A percentile compares a stretch with the other conserved stretches of the same genome.
Conservation (phyloP, 2,888 invertebrate genomes). For the Melieria crassipennis region DNA sequence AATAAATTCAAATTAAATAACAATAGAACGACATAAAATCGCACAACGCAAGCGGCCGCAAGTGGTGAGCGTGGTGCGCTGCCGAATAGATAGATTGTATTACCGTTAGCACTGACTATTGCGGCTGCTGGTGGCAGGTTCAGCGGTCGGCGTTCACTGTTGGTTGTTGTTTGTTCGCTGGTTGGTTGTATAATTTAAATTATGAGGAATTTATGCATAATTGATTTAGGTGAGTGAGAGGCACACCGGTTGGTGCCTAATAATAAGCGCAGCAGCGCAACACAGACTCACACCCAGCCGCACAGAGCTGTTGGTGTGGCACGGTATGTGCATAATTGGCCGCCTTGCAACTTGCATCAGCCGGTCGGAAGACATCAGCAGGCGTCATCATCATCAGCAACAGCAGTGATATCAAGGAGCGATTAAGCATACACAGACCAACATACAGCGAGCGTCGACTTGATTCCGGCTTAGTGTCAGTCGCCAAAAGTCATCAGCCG, state of each 20-base stretch:
- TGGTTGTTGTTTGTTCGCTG: constrained; percentile 56
- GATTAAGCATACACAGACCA: not conserved
- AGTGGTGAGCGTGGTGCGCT: too few species aligned
- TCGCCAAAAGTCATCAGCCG: too few species aligned
- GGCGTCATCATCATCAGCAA: not conserved
- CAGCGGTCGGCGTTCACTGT: constrained; percentile 36
- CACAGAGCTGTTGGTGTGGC: not conserved
- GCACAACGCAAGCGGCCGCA: too few species aligned
- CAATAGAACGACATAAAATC: constrained; percentile 13
- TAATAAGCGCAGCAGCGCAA: constrained; percentile 1
- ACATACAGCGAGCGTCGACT: too few species aligned
- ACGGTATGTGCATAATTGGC: not conserved
- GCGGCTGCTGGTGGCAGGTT: too few species aligned
- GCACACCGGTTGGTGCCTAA: constrained; percentile 3
- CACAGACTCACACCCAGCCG: constrained; percentile 34
- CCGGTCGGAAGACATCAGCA: not conserved
- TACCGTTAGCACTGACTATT: too few species aligned
- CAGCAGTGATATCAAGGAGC: not conserved
- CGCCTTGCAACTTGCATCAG: not conserved
- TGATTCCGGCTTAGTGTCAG: too few species aligned
- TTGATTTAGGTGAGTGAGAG: constrained; percentile 53
- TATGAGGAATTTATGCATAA: constrained; percentile 58
- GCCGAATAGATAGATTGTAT: too few species aligned
- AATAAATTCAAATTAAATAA: constrained; percentile 9
- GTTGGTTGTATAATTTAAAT: constrained; percentile 52